Conservation (phyloP, 2,113 vertebrate species). For the Ia io region DNA sequence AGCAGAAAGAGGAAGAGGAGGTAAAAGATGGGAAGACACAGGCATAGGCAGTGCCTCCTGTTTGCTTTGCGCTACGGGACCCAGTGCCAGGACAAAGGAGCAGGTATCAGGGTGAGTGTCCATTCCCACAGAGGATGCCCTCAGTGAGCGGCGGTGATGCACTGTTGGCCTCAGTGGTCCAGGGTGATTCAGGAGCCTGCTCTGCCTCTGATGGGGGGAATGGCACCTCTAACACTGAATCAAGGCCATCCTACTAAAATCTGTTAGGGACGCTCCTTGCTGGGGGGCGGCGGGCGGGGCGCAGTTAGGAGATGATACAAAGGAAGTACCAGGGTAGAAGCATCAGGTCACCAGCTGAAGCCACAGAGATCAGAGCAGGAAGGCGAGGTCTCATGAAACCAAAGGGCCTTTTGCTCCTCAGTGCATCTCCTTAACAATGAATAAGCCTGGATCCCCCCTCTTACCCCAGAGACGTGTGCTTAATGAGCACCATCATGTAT, state of each 20-base stretch:
- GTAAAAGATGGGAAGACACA: background rate
- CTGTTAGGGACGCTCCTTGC: conserved; percentile 35
- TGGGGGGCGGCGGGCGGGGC: accelerated
- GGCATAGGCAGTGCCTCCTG: conserved; percentile 25
- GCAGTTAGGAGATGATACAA: background rate
- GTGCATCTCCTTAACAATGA: background rate
- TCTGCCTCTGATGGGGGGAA: conserved; percentile 87
- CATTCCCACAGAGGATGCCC: conserved; percentile 89
- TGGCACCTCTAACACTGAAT: conserved; percentile 80
- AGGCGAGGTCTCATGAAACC: conserved; percentile 40
- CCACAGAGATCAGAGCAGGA: conserved; percentile 69
- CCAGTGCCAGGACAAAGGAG: conserved; percentile 85
- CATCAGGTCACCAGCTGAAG: conserved; percentile 59
- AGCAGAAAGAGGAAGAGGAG: background rate
- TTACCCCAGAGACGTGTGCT: accelerated
- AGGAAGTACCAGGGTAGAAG: background rate
- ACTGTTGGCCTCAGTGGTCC: conserved; percentile 92
- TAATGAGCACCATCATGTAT: background rate
- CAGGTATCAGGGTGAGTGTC: conserved; percentile 87
- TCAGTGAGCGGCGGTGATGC: conserved; percentile 86
- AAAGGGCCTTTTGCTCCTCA: conserved; percentile 26
- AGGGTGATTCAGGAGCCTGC: conserved; percentile 95
- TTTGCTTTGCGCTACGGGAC: conserved; percentile 83
- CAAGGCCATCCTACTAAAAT: conserved; percentile 81
- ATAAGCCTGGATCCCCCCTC: background rate